phyloP scores from a whole-genome alignment of 2,888 invertebrate species.

The Dexiosoma caninum region DNA sequence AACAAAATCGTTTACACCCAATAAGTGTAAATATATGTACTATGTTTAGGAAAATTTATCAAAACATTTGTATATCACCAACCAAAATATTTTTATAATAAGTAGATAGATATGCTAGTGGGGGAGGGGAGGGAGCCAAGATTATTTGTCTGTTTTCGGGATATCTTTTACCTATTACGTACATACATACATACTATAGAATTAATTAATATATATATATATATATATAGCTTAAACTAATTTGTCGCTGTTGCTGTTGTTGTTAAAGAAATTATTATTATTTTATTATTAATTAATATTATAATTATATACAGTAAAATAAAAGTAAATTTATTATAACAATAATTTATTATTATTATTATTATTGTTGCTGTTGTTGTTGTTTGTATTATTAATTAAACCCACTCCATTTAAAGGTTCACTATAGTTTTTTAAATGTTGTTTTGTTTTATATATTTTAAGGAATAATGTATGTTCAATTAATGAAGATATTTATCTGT shows the following conservation, averaged over 20 bases:
- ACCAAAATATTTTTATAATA: constrained; percentile 57
- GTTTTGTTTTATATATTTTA: constrained; percentile 27
- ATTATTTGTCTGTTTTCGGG: neutral
- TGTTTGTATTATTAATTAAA: constrained; percentile 41
- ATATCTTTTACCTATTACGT: constrained; percentile 16
- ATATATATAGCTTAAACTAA: constrained; percentile 27
- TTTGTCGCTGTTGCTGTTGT: neutral
- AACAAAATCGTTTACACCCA: constrained; percentile 74
- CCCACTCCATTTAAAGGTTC: constrained; percentile 57
- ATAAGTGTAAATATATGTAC: constrained; percentile 68
- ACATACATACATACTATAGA: constrained; percentile 19
- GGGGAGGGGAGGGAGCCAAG: neutral
- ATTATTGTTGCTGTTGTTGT: neutral
- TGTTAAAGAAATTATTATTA: neutral
- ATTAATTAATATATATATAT: constrained; percentile 6
- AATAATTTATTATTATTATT: neutral
- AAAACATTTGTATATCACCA: constrained; percentile 67
- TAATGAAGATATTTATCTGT: constrained; percentile 48
- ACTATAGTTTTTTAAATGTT: constrained; percentile 22
- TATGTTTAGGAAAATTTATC: constrained; percentile 25
- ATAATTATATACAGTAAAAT: neutral
- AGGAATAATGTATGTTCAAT: constrained; percentile 14
- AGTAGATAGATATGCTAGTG: too few species aligned
- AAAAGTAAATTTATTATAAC: too few species aligned
- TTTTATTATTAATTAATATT: neutral